Base-by-base conservation (phyloP, 2,888 invertebrate species). In the Lycocerus yunnanus region DNA sequence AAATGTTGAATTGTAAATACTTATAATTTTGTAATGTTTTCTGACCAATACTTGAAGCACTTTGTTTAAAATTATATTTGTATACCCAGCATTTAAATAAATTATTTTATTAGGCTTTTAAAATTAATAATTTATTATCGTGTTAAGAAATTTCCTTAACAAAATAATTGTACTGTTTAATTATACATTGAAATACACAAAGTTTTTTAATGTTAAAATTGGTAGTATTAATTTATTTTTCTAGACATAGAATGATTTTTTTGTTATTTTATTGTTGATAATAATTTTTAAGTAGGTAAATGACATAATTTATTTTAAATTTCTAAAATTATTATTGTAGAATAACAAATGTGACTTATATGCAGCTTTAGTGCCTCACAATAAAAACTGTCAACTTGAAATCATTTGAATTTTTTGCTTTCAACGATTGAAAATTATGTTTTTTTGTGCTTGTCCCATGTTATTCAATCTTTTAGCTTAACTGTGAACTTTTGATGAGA, bases 331-430 rank as follows among this genome's bases (percentile, higher is more conserved):
- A 66, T 27, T 27, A 15, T 43, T 24, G 66, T 66, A 66, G 66
- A 21, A 24, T 66, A 66, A 27, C 27, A 24, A 16, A 24, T 66
- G 66, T 66, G 66, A 66, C 66, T 66, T 66, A 27, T 27, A 59
- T 15, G 59, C 68, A 68, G 58, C 15, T 58, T 43, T 69, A 69
- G 69, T 69, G 69, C 69, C 69, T 69, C 68, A 15, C 16, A 68
- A 68, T 68, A 68, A 59, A 63, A 43, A 43, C 43, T 43, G 43
- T 43, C 43, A n/a, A 43, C 43, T 43, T 43, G 43, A 43, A 43
- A 43, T 43, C 43, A 43, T n/a, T 43, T 43, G 43, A 43, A 43
- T 43, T 43, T n/a, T 43, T 43, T 43, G n/a, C 43, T 43, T 43
- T 43, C n/a, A n/a, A 43, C n/a, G n/a, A 43, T 43, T 43, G 8